These are phyloP conservation scores for Porites divaricata DNA, from an alignment of 92 coral and sea anemone genomes.

Conservation along the genomic window DNA sequence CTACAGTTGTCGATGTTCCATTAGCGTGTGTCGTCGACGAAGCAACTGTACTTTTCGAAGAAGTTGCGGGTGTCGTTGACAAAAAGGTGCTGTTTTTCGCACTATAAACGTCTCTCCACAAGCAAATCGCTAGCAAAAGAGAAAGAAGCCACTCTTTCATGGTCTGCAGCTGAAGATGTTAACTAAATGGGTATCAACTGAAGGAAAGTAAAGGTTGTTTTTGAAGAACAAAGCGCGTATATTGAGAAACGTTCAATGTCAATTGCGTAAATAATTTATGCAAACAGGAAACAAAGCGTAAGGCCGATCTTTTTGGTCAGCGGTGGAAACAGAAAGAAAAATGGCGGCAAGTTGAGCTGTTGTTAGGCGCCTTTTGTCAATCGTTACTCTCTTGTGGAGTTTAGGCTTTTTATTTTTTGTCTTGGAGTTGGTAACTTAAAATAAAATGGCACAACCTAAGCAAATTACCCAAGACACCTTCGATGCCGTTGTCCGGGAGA, in stretches of 20 bases:
- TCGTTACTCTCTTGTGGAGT: not conserved
- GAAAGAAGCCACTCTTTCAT: not conserved
- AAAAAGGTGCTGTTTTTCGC: not conserved
- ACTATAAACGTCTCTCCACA: not conserved
- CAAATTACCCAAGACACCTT: slow-evolving; percentile 83
- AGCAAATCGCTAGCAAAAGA: slow-evolving; percentile 8
- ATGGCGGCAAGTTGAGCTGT: slow-evolving; percentile 13
- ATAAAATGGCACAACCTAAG: slow-evolving; percentile 74
- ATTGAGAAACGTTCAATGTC: not conserved
- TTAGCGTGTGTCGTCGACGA: slow-evolving; percentile 16
- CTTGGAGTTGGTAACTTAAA: not conserved
- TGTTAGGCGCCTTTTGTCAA: not conserved
- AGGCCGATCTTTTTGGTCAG: slow-evolving; percentile 6
- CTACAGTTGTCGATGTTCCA: slow-evolving; percentile 23
- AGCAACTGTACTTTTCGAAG: slow-evolving; percentile 10
- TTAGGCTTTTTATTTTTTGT: not conserved
- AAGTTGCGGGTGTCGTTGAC: slow-evolving; percentile 25
- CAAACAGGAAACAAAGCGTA: slow-evolving; percentile 17
- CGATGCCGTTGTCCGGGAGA: slow-evolving; percentile 84
- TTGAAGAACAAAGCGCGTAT: not conserved
- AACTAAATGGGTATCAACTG: too few species aligned
- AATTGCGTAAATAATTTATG: slow-evolving; percentile 23
- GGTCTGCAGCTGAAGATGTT: not conserved
- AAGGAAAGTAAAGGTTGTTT: not conserved
- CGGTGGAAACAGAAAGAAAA: slow-evolving; percentile 2